These are phyloP conservation scores for Embidobia sp. DNA, from an alignment of 2,888 invertebrate genomes.

Conservation along the genomic window DNA sequence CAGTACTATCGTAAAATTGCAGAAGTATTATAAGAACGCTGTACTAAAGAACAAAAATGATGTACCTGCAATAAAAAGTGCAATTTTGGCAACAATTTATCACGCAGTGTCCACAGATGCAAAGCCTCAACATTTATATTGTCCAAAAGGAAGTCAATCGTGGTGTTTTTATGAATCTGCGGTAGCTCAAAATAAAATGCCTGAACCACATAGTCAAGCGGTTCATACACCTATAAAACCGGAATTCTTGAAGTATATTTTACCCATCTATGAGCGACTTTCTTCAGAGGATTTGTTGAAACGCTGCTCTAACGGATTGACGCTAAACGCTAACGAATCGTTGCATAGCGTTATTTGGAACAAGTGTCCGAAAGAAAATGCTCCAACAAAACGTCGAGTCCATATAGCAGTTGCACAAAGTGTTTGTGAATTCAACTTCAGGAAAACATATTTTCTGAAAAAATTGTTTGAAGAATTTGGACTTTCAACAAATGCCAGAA, in stretches of 20 bases:
- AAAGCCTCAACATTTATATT: slow-evolving; percentile 5
- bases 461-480: background rate
- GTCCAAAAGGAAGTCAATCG: slow-evolving; percentile 5
- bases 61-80: slow-evolving; percentile 25
- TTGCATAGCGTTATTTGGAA: background rate
- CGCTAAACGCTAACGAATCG: background rate
- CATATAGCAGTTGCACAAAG: background rate
- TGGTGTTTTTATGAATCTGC: slow-evolving; percentile 33
- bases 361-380: slow-evolving; percentile 1
- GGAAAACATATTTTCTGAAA: background rate
- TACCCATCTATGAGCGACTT: background rate
- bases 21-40: slow-evolving; percentile 43
- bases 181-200: slow-evolving; percentile 3
- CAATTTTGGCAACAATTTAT: slow-evolving; percentile 15
- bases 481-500: background rate
- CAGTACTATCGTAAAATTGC: slow-evolving; percentile 28
- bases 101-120: slow-evolving; percentile 15
- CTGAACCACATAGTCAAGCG: slow-evolving; percentile 1
- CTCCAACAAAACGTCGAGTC: background rate
- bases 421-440: background rate
- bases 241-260: background rate
- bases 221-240: background rate
- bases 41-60: slow-evolving; percentile 39
- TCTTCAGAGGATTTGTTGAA: background rate
- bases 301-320: too few relatives aligned